Evolutionary conservation across 2,113 vertebrate species (phyloP), one percentile per base, ranked within the genome.

Genomic region (Halichoerus grypus): DNA sequence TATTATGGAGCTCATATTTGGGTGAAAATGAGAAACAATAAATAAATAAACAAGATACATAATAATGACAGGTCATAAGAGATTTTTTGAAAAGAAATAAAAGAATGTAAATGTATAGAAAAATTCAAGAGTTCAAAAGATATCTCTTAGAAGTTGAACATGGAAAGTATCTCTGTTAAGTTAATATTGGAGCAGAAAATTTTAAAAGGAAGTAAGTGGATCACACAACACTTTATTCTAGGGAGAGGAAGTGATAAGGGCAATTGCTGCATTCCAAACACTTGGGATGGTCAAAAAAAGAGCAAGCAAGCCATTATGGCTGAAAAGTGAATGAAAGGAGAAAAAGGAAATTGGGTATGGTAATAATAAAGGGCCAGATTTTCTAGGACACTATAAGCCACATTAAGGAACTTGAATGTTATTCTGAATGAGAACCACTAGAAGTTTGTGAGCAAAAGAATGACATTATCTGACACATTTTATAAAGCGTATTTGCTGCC

Each of bases 71-170:
- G 4, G 15, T 81, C 13, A 53, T 69, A 36, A 55, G 14, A 86
- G 2, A 49, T 13, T 21, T 19, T 94, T 97, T 65, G 26, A 85
- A 96, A 67, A 79, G 71, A 77, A 86, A 57, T 55, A 83, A 93
- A 87, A 63, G 59, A 67, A 51, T 13, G 2, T 53, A 76, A 82
- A 2, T 31, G 22, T 22, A 74, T 74, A 36, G 19, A 89, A 28
- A 91, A 83, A 57, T n/a, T 39, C 42, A 79, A 87, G 15, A 13
- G 13, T 77, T 7, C 24, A 61, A 69, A 72, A 28, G 22, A 4
- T 74, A 72, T 31, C 9, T 79, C 4, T 42, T 83, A 33, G 31
- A 31, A 33, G 26, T 31, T 14, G 57, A 10, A 55, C 2, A 33
- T 36, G 6, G 11, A 33, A 76, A 9, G 0, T 22, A 49, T 69